Conservation (phyloP, 2,888 invertebrate genomes). For the Isoperla grammatica region DNA sequence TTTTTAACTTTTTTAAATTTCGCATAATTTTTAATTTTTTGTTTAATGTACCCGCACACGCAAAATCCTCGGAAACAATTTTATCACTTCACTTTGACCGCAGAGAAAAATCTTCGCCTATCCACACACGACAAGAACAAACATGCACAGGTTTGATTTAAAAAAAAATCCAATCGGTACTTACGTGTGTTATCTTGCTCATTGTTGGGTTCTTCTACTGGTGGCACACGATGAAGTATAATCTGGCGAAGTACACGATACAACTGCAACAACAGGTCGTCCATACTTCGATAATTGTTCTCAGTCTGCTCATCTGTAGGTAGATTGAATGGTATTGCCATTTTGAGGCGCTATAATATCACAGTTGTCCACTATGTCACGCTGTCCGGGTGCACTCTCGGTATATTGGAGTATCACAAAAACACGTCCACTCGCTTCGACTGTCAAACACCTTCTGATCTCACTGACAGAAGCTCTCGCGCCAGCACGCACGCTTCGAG, state of each 20-base stretch:
- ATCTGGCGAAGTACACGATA: slow-evolving; percentile 54
- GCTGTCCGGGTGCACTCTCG: neutral
- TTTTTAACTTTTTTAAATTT: no score
- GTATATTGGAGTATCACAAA: neutral
- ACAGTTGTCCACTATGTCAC: slow-evolving; percentile 9
- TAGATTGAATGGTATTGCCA: slow-evolving; percentile 55
- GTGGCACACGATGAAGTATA: slow-evolving; percentile 34
- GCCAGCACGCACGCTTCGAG: slow-evolving; percentile 1
- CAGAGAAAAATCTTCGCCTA: no score
- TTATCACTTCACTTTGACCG: no score
- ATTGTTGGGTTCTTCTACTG: neutral
- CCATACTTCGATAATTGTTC: slow-evolving; percentile 53
- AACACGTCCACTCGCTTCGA: slow-evolving; percentile 10
- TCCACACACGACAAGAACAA: no score
- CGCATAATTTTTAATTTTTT: no score
- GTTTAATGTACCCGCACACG: no score
- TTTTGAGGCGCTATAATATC: slow-evolving; percentile 37
- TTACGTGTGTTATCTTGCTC: neutral
- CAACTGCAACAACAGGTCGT: slow-evolving; percentile 52
- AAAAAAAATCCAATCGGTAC: no score
- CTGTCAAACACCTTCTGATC: neutral
- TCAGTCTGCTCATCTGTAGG: slow-evolving; percentile 53
- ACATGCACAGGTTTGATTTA: no score
- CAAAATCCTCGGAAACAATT: no score
- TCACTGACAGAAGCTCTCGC: neutral